Percentiles rank a stretch among this genome's conserved stretches.
Conservation (phyloP, 2,113 vertebrate genomes). For the Vulpes vulpes region DNA sequence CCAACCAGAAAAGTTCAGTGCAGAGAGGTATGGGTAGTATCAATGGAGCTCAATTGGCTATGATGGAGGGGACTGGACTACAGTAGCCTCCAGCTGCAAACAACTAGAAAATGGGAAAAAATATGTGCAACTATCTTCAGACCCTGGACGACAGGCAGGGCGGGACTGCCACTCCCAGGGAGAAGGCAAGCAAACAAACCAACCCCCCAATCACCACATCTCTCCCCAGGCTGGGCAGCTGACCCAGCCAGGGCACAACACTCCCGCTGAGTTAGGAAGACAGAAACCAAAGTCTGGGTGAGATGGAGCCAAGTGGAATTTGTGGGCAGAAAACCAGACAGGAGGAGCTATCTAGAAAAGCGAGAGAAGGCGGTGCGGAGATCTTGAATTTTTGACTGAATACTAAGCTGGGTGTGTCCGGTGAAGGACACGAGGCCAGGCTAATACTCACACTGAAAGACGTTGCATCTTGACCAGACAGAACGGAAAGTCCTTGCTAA, state of each 20-base stretch:
- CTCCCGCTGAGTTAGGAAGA: neutral
- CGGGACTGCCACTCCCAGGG: fast-evolving
- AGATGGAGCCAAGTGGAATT: neutral
- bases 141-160: neutral
- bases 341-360: no score
- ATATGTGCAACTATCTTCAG: neutral
- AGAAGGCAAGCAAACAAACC: neutral
- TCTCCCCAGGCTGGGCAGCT: neutral
- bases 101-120: neutral
- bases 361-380: neutral
- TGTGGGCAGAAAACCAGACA: neutral
- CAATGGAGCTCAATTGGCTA: fast-evolving
- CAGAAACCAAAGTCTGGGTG: neutral
- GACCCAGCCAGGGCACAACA: neutral
- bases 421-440: neutral
- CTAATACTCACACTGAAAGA: neutral
- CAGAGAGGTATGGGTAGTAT: neutral
- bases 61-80: neutral
- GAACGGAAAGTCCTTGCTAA: neutral
- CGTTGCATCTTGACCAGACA: neutral
- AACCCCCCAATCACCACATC: neutral
- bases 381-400: neutral
- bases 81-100: neutral
- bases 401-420: fast-evolving
- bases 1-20: neutral